Conservation (phyloP, 64 coral and sea anemone species). For the Montipora foliosa region DNA sequence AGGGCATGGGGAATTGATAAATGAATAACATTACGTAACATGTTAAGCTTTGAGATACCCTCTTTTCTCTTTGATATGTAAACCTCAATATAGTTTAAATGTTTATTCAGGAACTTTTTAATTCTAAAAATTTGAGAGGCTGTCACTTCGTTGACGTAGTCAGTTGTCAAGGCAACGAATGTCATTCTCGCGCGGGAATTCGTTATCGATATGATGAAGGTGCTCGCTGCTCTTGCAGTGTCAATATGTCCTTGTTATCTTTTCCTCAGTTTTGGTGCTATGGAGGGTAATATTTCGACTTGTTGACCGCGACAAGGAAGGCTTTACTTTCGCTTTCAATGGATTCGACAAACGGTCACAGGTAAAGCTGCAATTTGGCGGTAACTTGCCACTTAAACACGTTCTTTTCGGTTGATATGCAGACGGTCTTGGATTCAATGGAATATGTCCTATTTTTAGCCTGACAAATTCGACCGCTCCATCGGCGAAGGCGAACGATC, state of each 20-base stretch:
- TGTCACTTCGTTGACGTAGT: conserved; percentile 2
- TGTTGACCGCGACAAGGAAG: neutral
- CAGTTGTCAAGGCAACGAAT: neutral
- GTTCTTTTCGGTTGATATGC: neutral
- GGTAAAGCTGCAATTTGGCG: neutral
- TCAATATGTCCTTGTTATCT: conserved; percentile 5
- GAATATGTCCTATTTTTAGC: conserved; percentile 25
- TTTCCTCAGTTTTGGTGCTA: neutral
- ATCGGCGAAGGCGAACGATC: conserved; percentile 6
- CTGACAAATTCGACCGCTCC: neutral
- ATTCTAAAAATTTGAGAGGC: neutral
- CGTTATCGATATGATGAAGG: conserved; percentile 33
- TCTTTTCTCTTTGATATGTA: no score
- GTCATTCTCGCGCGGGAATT: conserved; percentile 48
- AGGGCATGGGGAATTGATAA: neutral
- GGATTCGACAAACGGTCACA: conserved; percentile 16
- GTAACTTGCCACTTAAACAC: neutral
- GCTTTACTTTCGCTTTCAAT: neutral
- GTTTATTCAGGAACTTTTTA: no score
- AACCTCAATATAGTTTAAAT: no score
- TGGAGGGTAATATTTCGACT: neutral
- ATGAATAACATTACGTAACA: neutral
- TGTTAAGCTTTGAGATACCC: no score
- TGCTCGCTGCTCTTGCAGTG: neutral
- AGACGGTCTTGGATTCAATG: neutral